phyloP scores from a whole-genome alignment of 2,797 vertebrate species.

The Bradypodion pumilum region DNA sequence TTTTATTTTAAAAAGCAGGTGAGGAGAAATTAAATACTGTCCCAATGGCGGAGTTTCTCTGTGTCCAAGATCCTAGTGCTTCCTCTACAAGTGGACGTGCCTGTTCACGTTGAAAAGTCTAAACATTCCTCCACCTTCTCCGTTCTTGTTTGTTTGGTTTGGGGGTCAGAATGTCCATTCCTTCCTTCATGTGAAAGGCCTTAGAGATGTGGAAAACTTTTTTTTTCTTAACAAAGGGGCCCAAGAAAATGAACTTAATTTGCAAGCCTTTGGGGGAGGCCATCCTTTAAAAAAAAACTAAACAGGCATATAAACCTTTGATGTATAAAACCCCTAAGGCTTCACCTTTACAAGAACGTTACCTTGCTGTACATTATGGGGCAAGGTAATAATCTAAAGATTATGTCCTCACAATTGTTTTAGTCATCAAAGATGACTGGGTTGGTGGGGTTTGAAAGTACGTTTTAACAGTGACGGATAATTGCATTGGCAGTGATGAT shows the following conservation, averaged over 20 bases:
- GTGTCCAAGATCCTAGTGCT: background rate
- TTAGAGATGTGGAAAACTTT: background rate
- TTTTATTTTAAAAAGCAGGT: background rate
- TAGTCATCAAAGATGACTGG: background rate
- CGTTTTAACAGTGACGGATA: background rate
- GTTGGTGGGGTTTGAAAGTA: background rate
- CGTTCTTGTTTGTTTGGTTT: background rate
- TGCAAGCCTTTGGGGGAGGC: too few species aligned
- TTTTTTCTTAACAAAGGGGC: background rate
- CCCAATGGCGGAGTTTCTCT: background rate
- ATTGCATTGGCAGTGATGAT: background rate
- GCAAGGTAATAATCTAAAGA: background rate
- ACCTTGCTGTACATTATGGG: background rate
- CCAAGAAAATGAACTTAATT: background rate
- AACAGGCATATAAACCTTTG: too few species aligned
- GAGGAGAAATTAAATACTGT: background rate
- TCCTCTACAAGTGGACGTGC: background rate
- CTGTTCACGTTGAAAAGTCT: background rate
- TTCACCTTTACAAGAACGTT: too few species aligned
- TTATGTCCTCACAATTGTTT: background rate
- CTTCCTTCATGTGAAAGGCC: background rate
- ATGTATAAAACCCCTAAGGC: too few species aligned
- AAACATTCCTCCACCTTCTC: background rate
- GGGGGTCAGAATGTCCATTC: background rate
- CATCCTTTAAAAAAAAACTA: too few species aligned